A percentile compares a stretch with the other conserved stretches of the same genome.
Evolutionary conservation across 2,888 invertebrate species (phyloP).

Genomic region (Antitype chi): DNA sequence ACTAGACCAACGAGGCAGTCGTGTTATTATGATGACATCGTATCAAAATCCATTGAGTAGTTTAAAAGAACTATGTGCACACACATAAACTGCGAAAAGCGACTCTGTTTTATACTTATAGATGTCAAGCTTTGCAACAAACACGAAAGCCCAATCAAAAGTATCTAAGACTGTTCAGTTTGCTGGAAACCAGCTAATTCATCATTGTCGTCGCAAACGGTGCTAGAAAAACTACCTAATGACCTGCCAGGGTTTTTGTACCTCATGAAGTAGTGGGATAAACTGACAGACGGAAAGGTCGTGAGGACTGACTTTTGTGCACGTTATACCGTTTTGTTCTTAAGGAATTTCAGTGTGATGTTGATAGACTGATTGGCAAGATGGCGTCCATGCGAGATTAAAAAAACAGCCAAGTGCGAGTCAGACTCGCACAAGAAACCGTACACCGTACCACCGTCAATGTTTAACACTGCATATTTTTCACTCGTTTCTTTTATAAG

Average conservation of each 20-base stretch:
- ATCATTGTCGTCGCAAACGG: constrained; percentile 77
- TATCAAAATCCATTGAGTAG: not conserved
- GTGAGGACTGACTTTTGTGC: constrained; percentile 56
- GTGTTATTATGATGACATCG: no score
- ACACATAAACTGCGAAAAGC: not conserved
- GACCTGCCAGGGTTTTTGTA: constrained; percentile 74
- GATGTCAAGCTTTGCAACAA: constrained; percentile 34
- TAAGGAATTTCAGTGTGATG: constrained; percentile 25
- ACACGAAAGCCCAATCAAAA: constrained; percentile 64
- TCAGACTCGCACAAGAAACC: not conserved
- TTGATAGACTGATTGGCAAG: constrained; percentile 24
- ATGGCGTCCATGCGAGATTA: not conserved
- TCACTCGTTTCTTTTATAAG: not conserved
- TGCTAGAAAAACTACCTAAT: constrained; percentile 78
- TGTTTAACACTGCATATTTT: not conserved
- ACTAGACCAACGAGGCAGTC: no score
- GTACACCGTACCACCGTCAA: not conserved
- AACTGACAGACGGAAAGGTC: constrained; percentile 49
- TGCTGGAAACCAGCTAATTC: constrained; percentile 71
- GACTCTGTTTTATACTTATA: not conserved
- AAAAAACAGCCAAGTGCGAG: not conserved
- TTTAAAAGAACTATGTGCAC: not conserved
- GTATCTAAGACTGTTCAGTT: constrained; percentile 58
- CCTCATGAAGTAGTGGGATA: constrained; percentile 57
- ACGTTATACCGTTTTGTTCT: constrained; percentile 36